Evolutionary conservation across 2,888 invertebrate species (phyloP).

Genomic region (Plebejus melissa): DNA sequence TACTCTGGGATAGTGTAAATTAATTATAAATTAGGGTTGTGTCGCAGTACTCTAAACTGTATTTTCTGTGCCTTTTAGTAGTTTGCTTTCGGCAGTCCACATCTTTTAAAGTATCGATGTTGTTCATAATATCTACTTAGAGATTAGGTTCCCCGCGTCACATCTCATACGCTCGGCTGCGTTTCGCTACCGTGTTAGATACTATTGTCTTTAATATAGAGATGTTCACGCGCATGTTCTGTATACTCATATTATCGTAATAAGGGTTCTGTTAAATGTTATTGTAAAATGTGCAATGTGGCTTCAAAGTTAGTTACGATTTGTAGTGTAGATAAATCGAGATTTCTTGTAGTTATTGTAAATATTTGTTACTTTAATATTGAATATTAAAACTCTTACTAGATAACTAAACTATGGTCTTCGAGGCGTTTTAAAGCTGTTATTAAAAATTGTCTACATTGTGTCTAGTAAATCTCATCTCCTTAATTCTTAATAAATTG

Average conservation of each 20-base stretch:
- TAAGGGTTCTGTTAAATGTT: conserved; percentile 41
- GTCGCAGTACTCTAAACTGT: conserved; percentile 55
- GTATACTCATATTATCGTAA: conserved; percentile 59
- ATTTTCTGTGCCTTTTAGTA: conserved; percentile 67
- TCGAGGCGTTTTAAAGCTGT: conserved; percentile 16
- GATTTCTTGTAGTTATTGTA: conserved; percentile 56
- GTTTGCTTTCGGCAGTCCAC: conserved; percentile 59
- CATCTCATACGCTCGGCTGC: conserved; percentile 35
- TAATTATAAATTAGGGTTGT: conserved; percentile 55
- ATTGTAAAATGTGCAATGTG: conserved; percentile 54
- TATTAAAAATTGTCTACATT: conserved; percentile 20
- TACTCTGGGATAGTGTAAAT: conserved; percentile 36
- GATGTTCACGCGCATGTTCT: conserved; percentile 19
- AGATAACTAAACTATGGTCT: conserved; percentile 20
- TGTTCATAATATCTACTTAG: conserved; percentile 46
- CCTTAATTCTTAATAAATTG: neutral
- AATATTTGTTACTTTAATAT: conserved; percentile 50
- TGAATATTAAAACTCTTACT: conserved; percentile 28
- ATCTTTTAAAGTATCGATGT: conserved; percentile 48
- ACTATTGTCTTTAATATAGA: conserved; percentile 34
- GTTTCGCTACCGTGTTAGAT: conserved; percentile 34
- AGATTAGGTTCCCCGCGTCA: conserved; percentile 39
- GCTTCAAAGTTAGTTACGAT: conserved; percentile 53
- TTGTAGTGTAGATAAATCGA: conserved; percentile 60
- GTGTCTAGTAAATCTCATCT: conserved; percentile 20